phyloP scores from a whole-genome alignment of 1,140 invertebrate genomes.

The Linepithema humile region DNA sequence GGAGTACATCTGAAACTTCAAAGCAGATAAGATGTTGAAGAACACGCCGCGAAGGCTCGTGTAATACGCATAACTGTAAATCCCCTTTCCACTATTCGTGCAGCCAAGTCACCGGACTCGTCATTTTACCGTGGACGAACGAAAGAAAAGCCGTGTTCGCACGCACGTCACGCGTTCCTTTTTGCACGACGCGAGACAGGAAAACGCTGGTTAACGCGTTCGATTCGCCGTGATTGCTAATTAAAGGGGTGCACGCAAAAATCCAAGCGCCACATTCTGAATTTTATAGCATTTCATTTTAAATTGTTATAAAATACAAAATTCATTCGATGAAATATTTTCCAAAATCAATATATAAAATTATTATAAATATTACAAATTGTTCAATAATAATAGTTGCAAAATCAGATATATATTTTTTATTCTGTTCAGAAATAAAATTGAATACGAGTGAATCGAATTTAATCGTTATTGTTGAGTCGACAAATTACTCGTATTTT shows the following conservation, averaged over 20 bases:
- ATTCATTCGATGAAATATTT: neutral
- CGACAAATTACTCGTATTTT: neutral
- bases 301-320: too few species aligned
- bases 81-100: conserved; percentile 1
- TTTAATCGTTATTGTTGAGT: neutral
- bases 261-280: neutral
- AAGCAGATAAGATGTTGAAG: neutral
- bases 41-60: neutral
- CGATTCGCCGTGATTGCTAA: neutral
- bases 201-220: neutral
- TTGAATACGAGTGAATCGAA: too few species aligned
- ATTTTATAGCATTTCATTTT: too few species aligned
- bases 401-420: too few species aligned
- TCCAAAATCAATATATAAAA: neutral
- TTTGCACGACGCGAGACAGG: neutral
- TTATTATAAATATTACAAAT: too few species aligned
- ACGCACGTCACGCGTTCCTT: neutral
- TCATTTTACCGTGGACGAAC: neutral
- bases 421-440: too few species aligned
- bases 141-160: conserved; percentile 13
- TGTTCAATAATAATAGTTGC: too few species aligned
- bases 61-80: conserved; percentile 58
- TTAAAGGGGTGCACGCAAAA: neutral
- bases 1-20: conserved; percentile 15
- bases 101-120: neutral